Percentiles rank a stretch among this genome's conserved stretches.
phyloP scores from a whole-genome alignment of 2,797 vertebrate genomes.

The Lemur catta region DNA sequence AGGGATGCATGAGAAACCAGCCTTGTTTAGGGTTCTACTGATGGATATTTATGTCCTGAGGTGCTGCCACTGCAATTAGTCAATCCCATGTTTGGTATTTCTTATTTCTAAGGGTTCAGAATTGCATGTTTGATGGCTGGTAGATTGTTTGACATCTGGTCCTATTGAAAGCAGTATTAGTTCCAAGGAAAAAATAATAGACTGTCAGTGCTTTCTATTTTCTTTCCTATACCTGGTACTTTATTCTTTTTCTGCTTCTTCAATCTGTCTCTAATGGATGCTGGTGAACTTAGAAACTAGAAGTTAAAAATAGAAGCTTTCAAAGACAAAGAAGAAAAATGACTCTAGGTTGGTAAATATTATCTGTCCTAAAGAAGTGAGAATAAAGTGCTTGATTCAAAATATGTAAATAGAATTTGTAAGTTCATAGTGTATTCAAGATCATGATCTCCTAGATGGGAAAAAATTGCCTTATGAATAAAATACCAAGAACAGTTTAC shows the following conservation, averaged over 20 bases:
- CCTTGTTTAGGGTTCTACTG: conserved; percentile 39
- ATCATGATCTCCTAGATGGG: neutral
- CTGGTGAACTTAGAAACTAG: conserved; percentile 67
- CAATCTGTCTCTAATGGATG: conserved; percentile 51
- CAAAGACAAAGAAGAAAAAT: conserved; percentile 40
- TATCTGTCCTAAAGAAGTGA: neutral
- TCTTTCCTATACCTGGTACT: conserved; percentile 41
- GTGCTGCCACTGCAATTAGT: conserved; percentile 66
- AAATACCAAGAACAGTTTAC: neutral
- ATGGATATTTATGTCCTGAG: conserved; percentile 28
- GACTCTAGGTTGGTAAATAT: conserved; percentile 33
- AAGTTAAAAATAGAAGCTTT: conserved; percentile 65
- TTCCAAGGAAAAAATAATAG: conserved; percentile 68
- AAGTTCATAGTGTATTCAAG: neutral
- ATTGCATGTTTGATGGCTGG: conserved; percentile 64
- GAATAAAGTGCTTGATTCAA: neutral
- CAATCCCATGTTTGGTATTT: conserved; percentile 58
- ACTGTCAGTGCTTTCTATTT: conserved; percentile 68
- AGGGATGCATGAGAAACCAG: conserved; percentile 25
- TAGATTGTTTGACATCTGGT: conserved; percentile 72
- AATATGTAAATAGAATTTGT: conserved; percentile 24
- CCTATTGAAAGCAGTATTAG: conserved; percentile 67
- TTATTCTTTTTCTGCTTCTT: conserved; percentile 68
- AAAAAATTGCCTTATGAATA: neutral
- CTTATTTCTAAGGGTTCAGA: conserved; percentile 69